Percentiles rank a stretch among this genome's conserved stretches.
Evolutionary conservation across 2,888 invertebrate genomes (phyloP).

Genomic region (Leptura quadrifasciata): DNA sequence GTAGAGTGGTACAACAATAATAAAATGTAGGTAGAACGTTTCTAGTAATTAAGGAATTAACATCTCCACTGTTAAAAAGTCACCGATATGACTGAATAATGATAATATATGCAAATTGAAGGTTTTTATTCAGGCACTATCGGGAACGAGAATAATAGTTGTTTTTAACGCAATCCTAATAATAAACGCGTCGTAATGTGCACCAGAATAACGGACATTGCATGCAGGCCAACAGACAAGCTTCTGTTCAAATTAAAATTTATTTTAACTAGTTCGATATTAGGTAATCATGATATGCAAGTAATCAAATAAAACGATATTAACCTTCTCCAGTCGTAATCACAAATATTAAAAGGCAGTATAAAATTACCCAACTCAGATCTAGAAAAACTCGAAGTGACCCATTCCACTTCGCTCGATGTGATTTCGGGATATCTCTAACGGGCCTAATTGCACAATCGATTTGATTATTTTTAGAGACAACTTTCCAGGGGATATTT

Average conservation of each 20-base stretch:
- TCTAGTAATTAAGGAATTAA: too few relatives aligned
- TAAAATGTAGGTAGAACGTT: too few relatives aligned
- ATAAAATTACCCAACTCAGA: too few relatives aligned
- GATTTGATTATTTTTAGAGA: too few relatives aligned
- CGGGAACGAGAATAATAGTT: neutral
- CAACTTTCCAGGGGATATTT: too few relatives aligned
- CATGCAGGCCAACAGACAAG: neutral
- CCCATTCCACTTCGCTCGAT: too few relatives aligned
- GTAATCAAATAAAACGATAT: neutral
- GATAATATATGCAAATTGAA: slow-evolving; percentile 18
- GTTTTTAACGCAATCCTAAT: neutral
- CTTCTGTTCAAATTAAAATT: neutral
- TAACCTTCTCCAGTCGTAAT: neutral
- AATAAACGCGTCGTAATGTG: slow-evolving; percentile 2
- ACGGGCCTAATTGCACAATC: too few relatives aligned
- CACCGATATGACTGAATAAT: slow-evolving; percentile 12
- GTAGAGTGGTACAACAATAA: too few relatives aligned
- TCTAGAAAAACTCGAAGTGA: too few relatives aligned
- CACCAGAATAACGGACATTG: neutral
- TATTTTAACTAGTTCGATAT: neutral
- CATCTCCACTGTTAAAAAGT: neutral
- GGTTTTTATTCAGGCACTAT: neutral
- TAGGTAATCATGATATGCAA: neutral
- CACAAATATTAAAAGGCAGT: neutral
- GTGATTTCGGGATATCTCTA: too few relatives aligned